Conservation (phyloP, 2,888 invertebrate species). For the Pseudanteris insignis region DNA sequence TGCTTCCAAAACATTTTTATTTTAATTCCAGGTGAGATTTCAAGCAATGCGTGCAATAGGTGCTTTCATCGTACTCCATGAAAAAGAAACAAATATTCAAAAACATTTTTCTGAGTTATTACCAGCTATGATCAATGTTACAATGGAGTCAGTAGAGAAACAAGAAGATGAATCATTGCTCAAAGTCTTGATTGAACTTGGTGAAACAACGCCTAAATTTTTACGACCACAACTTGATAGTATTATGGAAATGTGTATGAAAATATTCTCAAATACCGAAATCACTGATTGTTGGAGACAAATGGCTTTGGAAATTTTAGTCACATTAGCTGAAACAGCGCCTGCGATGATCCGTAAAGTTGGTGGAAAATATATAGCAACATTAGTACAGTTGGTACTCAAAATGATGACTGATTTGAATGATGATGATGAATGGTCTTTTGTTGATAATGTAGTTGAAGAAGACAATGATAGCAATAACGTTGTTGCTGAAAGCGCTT, state of each 20-base stretch:
- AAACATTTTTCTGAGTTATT: constrained; percentile 89
- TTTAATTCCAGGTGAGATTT: constrained; percentile 69
- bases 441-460: constrained; percentile 86
- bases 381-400: constrained; percentile 84
- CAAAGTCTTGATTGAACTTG: constrained; percentile 93
- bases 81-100: constrained; percentile 89
- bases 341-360: constrained; percentile 96
- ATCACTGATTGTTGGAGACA: constrained; percentile 87
- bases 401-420: constrained; percentile 96
- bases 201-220: constrained; percentile 92
- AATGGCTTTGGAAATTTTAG: constrained; percentile 87
- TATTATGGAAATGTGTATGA: constrained; percentile 89
- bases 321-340: constrained; percentile 90
- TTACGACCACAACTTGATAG: constrained; percentile 85
- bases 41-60: constrained; percentile 86
- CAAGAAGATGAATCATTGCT: constrained; percentile 90
- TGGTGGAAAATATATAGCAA: constrained; percentile 83
- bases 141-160: constrained; percentile 83
- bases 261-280: constrained; percentile 71
- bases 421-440: constrained; percentile 89
- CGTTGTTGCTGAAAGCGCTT: constrained; percentile 94
- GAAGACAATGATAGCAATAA: constrained; percentile 96
- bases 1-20: not conserved
- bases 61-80: constrained; percentile 90
- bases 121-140: constrained; percentile 79